Percentiles rank a stretch among this genome's conserved stretches.
Conservation (phyloP, 2,113 vertebrate genomes). For the Hydropotes inermis region DNA sequence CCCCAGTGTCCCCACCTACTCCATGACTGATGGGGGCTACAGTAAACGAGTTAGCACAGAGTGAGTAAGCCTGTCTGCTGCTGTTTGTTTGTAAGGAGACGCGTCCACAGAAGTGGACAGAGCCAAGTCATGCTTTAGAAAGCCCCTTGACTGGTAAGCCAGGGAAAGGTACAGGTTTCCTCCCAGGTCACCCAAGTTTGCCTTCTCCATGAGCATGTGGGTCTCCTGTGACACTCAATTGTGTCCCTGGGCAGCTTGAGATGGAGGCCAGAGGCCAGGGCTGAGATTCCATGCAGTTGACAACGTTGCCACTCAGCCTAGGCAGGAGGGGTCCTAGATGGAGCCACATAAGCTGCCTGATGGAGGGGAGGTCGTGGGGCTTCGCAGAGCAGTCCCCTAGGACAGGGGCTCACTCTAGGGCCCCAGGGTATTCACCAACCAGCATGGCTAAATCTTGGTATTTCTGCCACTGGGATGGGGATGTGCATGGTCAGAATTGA, state of each 20-base stretch:
- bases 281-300: neutral
- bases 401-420: neutral
- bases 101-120: neutral
- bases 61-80: neutral
- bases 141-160: neutral
- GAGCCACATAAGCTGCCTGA: neutral
- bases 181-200: neutral
- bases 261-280: neutral
- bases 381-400: neutral
- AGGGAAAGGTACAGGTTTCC: neutral
- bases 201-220: neutral
- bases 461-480: neutral
- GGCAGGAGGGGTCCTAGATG: neutral
- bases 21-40: neutral
- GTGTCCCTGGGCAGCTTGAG: neutral
- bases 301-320: neutral
- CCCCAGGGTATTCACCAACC: neutral
- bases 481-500: neutral
- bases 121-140: neutral
- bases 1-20: neutral
- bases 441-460: neutral
- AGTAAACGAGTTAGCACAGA: neutral
- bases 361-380: neutral
- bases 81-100: neutral
- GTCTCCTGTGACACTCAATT: neutral